These are phyloP conservation scores for Temnothorax curvispinosus DNA, from an alignment of 1,140 invertebrate genomes.

Conservation along the genomic window DNA sequence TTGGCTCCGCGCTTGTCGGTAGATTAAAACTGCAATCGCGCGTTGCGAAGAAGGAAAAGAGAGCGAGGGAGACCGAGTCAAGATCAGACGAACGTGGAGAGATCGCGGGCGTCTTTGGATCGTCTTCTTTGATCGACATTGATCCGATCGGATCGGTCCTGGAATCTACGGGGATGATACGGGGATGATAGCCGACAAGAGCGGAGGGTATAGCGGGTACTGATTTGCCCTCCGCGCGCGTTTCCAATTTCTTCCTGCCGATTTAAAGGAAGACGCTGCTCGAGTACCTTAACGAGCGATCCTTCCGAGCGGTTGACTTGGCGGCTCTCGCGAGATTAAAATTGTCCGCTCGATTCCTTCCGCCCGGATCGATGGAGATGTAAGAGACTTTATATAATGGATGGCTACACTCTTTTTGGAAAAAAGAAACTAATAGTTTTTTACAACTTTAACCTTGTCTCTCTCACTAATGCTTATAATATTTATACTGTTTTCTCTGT, in stretches of 20 bases:
- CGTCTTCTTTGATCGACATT: slow-evolving; percentile 44
- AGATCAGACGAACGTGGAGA: neutral
- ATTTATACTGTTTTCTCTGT: neutral
- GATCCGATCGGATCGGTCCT: slow-evolving; percentile 38
- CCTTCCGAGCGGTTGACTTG: slow-evolving; percentile 44
- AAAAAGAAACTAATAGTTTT: slow-evolving; percentile 5
- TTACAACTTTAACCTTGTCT: neutral
- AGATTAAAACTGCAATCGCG: slow-evolving; percentile 72
- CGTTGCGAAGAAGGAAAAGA: slow-evolving; percentile 2
- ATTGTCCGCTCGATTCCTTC: slow-evolving; percentile 39
- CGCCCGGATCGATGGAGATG: slow-evolving; percentile 6
- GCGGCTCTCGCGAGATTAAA: slow-evolving; percentile 55
- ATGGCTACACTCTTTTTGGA: neutral
- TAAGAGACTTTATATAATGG: slow-evolving; percentile 4
- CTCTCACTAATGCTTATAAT: neutral
- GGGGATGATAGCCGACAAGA: slow-evolving; percentile 36
- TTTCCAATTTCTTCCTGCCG: slow-evolving; percentile 48
- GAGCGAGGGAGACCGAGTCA: neutral
- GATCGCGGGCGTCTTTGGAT: slow-evolving; percentile 19
- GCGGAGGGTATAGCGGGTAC: slow-evolving; percentile 32
- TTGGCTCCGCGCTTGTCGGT: slow-evolving; percentile 69
- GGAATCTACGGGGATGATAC: slow-evolving; percentile 29
- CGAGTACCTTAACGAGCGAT: slow-evolving; percentile 47
- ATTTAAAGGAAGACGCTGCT: slow-evolving; percentile 44
- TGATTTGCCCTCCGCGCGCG: slow-evolving; percentile 28